phyloP scores from a whole-genome alignment of 2,797 vertebrate species.

The Epinephelus awoara region DNA sequence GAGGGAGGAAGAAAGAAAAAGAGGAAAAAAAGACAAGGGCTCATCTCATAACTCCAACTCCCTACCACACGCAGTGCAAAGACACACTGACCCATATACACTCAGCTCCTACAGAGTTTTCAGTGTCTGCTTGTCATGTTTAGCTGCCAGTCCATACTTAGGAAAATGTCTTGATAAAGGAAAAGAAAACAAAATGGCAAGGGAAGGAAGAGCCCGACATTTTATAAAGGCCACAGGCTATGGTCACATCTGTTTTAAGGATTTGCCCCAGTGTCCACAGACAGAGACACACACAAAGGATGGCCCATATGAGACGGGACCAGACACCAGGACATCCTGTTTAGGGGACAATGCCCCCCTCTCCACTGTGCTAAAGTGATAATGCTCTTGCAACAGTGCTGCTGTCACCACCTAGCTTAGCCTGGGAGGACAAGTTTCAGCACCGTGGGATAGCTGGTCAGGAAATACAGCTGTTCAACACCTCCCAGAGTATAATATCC shows the following conservation, averaged over 20 bases:
- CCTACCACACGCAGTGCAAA: conserved; percentile 20
- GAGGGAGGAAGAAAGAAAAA: conserved; percentile 50
- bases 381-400: conserved; percentile 64
- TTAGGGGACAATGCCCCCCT: conserved; percentile 67
- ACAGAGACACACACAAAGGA: conserved; percentile 64
- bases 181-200: conserved; percentile 62
- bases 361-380: conserved; percentile 69
- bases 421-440: conserved; percentile 51
- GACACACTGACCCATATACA: conserved; percentile 21
- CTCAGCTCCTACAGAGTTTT: not conserved
- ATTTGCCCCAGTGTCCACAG: conserved; percentile 72
- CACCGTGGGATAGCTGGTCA: conserved; percentile 40
- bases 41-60: conserved; percentile 62
- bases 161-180: conserved; percentile 56
- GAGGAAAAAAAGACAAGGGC: conserved; percentile 44
- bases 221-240: too few relatives aligned
- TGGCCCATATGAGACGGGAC: conserved; percentile 57
- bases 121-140: conserved; percentile 40
- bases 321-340: conserved; percentile 88
- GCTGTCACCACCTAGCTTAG: conserved; percentile 77
- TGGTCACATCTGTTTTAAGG: conserved; percentile 82
- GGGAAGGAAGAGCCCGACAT: conserved; percentile 57
- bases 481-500: conserved; percentile 67
- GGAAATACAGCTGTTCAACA: conserved; percentile 70
- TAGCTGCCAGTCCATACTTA: conserved; percentile 49